phyloP scores from a whole-genome alignment of 1,140 invertebrate genomes.

The Cydia strobilella region DNA sequence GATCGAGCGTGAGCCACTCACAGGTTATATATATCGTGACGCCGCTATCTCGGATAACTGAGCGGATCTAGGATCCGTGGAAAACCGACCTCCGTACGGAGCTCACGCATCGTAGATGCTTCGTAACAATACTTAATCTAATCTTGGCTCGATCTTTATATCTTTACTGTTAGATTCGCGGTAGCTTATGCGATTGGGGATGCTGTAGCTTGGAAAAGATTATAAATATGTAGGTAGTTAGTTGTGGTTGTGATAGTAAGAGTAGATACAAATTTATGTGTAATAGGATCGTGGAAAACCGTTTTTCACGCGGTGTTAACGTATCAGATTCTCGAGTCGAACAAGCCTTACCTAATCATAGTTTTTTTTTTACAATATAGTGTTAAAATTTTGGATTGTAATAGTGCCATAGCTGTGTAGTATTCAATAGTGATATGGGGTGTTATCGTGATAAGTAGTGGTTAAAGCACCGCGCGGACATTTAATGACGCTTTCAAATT shows the following conservation, averaged over 20 bases:
- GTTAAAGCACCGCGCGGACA: neutral
- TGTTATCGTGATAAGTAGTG: neutral
- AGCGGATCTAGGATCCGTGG: conserved; percentile 46
- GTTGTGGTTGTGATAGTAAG: neutral
- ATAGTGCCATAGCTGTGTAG: no score
- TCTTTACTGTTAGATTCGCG: conserved; percentile 36
- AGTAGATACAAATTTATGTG: neutral
- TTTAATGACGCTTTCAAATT: neutral
- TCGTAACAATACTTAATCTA: conserved; percentile 44
- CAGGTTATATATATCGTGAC: conserved; percentile 52
- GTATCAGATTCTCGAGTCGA: neutral
- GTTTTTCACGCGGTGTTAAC: no score
- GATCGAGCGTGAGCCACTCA: conserved; percentile 47
- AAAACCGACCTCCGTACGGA: conserved; percentile 42
- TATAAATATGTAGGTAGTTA: no score
- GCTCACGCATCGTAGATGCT: conserved; percentile 41
- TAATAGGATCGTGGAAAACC: neutral
- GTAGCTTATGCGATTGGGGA: conserved; percentile 4
- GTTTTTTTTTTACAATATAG: no score
- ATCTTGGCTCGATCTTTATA: conserved; percentile 40
- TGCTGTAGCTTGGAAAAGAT: neutral
- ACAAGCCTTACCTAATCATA: no score
- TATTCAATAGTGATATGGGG: neutral
- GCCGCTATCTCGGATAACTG: conserved; percentile 46
- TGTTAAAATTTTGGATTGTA: no score